These are phyloP conservation scores for Drosophila robusta DNA, from an alignment of 2,888 invertebrate genomes.

Conservation along the genomic window DNA sequence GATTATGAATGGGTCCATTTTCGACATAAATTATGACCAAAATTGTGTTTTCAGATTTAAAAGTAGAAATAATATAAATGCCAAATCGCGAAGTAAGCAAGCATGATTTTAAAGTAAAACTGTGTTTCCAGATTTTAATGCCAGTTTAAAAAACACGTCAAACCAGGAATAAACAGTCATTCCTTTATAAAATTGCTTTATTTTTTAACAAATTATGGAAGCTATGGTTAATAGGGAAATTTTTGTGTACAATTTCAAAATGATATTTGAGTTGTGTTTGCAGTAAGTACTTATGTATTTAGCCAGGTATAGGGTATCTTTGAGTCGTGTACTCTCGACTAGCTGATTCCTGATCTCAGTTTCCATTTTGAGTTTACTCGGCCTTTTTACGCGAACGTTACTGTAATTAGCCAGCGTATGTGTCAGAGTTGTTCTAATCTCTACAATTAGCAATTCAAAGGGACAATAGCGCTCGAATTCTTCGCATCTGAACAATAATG, in stretches of 20 bases:
- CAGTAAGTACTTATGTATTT: neutral
- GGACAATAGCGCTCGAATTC: neutral
- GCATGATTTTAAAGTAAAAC: no score
- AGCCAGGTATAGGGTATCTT: neutral
- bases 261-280: neutral
- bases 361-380: neutral
- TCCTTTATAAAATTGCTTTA: neutral
- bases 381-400: conserved; percentile 10
- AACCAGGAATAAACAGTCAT: neutral
- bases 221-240: neutral
- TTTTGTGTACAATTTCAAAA: neutral
- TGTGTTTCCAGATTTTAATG: neutral
- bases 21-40: no score
- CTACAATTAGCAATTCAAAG: conserved; percentile 11
- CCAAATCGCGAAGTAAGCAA: no score
- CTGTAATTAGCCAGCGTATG: neutral
- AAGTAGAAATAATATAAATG: no score
- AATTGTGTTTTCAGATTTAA: no score
- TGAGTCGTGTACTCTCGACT: neutral
- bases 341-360: conserved; percentile 23
- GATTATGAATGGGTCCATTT: no score
- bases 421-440: conserved; percentile 10
- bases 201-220: neutral
- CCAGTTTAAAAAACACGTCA: neutral
- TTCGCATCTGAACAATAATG: conserved; percentile 3